These are phyloP conservation scores for Dryas iulia DNA, from an alignment of 1,140 invertebrate species.

Conservation along the genomic window DNA sequence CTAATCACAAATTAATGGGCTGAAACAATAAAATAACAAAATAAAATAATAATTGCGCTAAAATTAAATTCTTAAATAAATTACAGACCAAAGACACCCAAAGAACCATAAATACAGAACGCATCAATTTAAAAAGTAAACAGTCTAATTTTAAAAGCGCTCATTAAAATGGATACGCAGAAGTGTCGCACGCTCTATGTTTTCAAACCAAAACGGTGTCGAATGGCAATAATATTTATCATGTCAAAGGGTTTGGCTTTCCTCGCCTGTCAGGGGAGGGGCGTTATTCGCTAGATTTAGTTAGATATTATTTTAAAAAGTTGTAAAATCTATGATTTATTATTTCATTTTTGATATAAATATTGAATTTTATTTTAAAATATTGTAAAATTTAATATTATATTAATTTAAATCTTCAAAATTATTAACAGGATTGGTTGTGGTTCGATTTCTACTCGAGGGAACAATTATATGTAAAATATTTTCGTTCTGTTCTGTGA, in stretches of 20 bases:
- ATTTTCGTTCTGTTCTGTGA: no score
- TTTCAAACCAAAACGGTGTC: slow-evolving; percentile 52
- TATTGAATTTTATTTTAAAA: no score
- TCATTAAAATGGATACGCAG: slow-evolving; percentile 66
- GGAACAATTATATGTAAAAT: no score
- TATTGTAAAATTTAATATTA: no score
- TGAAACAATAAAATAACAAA: no score
- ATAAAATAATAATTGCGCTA: slow-evolving; percentile 17
- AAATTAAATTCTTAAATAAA: background rate
- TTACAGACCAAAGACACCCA: background rate
- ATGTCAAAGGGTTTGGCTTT: slow-evolving; percentile 59
- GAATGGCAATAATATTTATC: slow-evolving; percentile 65
- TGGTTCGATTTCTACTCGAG: no score
- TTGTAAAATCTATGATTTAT: no score
- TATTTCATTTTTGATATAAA: no score
- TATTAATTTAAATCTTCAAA: no score
- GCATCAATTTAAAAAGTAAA: slow-evolving; percentile 57
- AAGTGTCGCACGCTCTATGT: slow-evolving; percentile 48
- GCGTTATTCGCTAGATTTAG: slow-evolving; percentile 34
- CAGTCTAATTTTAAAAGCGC: slow-evolving; percentile 53
- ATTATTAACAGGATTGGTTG: no score
- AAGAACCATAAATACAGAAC: slow-evolving; percentile 15
- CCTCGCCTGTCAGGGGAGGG: slow-evolving; percentile 37
- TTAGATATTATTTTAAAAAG: background rate
- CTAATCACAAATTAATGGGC: no score